phyloP scores from a whole-genome alignment of 2,888 invertebrate genomes.

The Iselma pallidipennis region DNA sequence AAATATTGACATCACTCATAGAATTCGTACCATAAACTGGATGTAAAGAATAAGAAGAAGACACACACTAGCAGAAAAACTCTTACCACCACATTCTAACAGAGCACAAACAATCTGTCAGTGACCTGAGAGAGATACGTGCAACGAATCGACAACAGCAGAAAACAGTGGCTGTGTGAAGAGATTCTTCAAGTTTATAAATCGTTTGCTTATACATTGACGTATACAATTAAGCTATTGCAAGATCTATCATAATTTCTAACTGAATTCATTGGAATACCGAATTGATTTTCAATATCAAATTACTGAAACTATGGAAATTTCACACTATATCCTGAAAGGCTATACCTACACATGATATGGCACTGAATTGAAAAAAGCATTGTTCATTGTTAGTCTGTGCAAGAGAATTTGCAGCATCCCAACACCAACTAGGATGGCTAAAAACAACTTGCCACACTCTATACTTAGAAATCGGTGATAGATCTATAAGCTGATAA shows the following conservation, averaged over 20 bases:
- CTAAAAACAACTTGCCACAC: constrained; percentile 21
- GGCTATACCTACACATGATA: not conserved
- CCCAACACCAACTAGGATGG: constrained; percentile 21
- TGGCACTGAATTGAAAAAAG: not conserved
- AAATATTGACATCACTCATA: constrained; percentile 34
- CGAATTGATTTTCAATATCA: not conserved
- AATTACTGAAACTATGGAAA: not conserved
- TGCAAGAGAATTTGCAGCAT: constrained; percentile 29
- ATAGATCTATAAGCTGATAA: constrained; percentile 27
- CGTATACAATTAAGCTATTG: not conserved
- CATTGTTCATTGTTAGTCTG: constrained; percentile 23
- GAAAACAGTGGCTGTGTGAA: constrained; percentile 10
- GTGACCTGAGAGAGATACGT: constrained; percentile 48
- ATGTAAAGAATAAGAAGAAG: constrained; percentile 36
- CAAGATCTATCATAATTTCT: not conserved
- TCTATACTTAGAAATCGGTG: constrained; percentile 28
- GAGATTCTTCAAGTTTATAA: constrained; percentile 9
- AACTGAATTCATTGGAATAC: not conserved
- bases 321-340: not conserved
- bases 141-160: constrained; percentile 33
- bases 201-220: not conserved
- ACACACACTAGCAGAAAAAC: constrained; percentile 38
- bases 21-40: constrained; percentile 40
- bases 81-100: constrained; percentile 45
- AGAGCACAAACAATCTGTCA: constrained; percentile 50